phyloP scores from a whole-genome alignment of 2,113 vertebrate genomes.

The Tinamus guttatus region DNA sequence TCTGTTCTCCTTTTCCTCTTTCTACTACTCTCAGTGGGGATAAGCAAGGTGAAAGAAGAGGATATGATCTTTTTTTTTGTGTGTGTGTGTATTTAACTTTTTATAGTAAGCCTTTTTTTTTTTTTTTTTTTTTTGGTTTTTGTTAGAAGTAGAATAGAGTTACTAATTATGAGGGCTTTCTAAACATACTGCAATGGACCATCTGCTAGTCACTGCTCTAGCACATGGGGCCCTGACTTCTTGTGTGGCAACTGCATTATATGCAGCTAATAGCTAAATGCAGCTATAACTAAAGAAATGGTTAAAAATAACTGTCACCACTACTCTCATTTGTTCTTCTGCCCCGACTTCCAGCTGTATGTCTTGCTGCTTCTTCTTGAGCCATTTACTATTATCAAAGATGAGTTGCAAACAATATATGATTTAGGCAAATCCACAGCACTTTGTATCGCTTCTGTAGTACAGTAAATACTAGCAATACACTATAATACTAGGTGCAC shows the following conservation, averaged over 20 bases:
- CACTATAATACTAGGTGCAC: rapidly evolving
- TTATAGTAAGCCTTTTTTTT: neutral
- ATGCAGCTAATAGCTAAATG: neutral
- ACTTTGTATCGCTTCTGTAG: neutral
- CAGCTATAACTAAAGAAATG: neutral
- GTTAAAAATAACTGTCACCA: neutral
- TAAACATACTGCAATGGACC: neutral
- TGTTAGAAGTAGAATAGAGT: neutral
- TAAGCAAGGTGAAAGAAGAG: neutral
- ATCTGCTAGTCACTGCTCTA: neutral
- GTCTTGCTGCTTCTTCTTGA: neutral
- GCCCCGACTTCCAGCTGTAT: neutral
- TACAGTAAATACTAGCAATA: too few species aligned
- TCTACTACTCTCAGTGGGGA: neutral
- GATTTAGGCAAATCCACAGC: neutral
- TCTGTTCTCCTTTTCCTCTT: neutral
- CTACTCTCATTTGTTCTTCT: neutral
- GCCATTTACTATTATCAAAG: neutral
- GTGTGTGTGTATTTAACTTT: neutral
- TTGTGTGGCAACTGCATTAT: neutral
- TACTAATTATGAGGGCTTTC: neutral
- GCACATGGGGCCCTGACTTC: neutral
- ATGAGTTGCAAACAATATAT: neutral
- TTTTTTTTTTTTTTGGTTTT: neutral
- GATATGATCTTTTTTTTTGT: neutral